phyloP scores from a whole-genome alignment of 2,113 vertebrate species.

The Mellivora capensis region DNA sequence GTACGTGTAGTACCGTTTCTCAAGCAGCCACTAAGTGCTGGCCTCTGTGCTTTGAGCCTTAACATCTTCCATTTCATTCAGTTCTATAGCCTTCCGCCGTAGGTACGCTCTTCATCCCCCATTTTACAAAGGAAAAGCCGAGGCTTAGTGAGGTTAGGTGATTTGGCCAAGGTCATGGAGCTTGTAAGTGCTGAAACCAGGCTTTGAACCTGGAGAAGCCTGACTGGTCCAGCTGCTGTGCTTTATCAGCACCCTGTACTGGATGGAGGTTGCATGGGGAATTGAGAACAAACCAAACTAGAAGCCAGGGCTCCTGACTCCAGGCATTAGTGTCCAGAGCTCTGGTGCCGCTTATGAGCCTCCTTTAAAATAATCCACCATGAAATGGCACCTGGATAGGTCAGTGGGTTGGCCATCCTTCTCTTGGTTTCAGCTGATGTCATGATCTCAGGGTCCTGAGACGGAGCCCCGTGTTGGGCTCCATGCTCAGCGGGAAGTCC shows the following conservation, averaged over 20 bases:
- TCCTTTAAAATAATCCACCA: not conserved
- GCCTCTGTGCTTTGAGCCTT: not conserved
- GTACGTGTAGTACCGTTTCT: fast-evolving
- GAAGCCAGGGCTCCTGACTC: not conserved
- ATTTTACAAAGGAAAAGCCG: not conserved
- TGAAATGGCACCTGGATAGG: not conserved
- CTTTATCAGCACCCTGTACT: not conserved
- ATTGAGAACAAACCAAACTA: not conserved
- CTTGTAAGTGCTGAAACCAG: not conserved
- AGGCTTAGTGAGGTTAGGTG: not conserved
- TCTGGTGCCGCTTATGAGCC: not conserved
- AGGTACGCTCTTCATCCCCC: not conserved
- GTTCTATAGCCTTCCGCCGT: not conserved
- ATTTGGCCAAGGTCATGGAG: not conserved
- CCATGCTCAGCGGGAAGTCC: not conserved
- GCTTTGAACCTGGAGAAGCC: not conserved
- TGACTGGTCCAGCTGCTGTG: too few relatives aligned
- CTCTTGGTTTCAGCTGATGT: not conserved
- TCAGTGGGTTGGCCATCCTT: not conserved
- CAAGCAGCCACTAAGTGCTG: not conserved
- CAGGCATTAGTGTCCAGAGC: not conserved
- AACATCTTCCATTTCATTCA: not conserved
- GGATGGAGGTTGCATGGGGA: not conserved
- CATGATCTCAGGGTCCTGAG: not conserved
- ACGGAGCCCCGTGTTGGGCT: not conserved